Percentiles rank a stretch among this genome's conserved stretches.
Conservation (phyloP, 2,797 vertebrate genomes). For the Alca torda region DNA sequence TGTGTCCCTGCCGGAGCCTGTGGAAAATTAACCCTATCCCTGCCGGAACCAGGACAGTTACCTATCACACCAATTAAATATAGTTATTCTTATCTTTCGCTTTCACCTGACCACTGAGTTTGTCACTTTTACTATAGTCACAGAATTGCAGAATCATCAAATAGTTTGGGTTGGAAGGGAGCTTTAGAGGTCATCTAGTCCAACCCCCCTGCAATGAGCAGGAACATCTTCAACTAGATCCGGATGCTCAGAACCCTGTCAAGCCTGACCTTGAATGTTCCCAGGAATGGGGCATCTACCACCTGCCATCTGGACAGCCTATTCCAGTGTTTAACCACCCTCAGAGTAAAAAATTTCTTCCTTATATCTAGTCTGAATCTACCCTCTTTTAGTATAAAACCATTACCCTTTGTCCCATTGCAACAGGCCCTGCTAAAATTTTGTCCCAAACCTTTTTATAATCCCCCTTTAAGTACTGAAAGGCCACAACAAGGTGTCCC, state of each 20-base stretch:
- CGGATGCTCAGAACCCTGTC: neutral
- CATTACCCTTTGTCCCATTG: too few relatives aligned
- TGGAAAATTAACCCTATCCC: too few relatives aligned
- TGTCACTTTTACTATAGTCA: neutral
- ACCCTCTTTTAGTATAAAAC: neutral
- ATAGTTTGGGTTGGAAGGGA: neutral
- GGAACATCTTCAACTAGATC: neutral
- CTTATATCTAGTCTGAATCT: neutral
- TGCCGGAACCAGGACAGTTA: too few relatives aligned
- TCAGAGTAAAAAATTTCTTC: neutral
- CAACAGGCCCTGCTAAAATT: neutral
- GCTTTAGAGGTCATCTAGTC: neutral
- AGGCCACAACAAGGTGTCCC: too few relatives aligned
- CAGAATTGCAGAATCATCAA: neutral
- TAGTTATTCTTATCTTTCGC: neutral
- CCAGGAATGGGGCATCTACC: neutral
- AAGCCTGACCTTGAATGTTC: neutral
- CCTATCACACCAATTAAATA: neutral
- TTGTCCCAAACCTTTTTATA: neutral
- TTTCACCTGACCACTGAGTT: neutral
- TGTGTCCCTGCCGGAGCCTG: too few relatives aligned
- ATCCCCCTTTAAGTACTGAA: neutral
- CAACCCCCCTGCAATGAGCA: neutral
- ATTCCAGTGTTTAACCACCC: too few relatives aligned
- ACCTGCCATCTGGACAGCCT: rapidly evolving